Evolutionary conservation across 2,113 vertebrate species (phyloP), one percentile per base, ranked within the genome.

Genomic region (Dasyornis broadbenti): DNA sequence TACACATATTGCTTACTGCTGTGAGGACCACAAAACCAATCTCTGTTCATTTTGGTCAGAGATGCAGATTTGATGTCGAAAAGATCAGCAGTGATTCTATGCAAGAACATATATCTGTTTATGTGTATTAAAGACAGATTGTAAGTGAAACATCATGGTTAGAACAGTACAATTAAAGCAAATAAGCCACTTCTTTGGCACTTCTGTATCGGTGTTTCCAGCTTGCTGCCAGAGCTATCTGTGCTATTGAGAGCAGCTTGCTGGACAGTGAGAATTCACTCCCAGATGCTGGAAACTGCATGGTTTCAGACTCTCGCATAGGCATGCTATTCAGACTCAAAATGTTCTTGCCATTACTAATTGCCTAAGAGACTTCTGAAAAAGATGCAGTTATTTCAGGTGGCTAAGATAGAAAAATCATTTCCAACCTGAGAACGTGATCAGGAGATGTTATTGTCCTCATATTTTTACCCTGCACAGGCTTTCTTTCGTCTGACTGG

Each of bases 261-360:
- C 50, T 82, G 70, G 89, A 85, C 80, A 87, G 94, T 1, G 3
- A 95, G 91, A 64, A n/a, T 78, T 94, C 53, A 60, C 22, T 33
- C 35, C 65, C 80, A 93, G 86, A 79, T 91, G 86, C 89, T 94
- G 53, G 69, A 70, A 82, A 79, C 73, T 76, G 44, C 92, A 64
- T 60, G 60, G 78, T 65, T 88, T 94, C 91, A 86, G 47, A 23
- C n/a, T 82, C 31, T 90, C 50, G 91, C 54, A 54, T 6, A 80
- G 42, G 15, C 77, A 54, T 33, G 24, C 50, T 79, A 85, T 79
- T 88, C 70, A 86, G 45, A 63, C 45, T 90, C 47, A 85, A 90
- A 92, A 73, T 79, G 35, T 57, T 79, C 81, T 86, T 84, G 37
- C 31, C 27, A 50, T 82, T 76, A 8, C 19, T 77, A 87, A 73